Evolutionary conservation across 2,113 vertebrate species (phyloP).

Genomic region (Dipodomys spectabilis): DNA sequence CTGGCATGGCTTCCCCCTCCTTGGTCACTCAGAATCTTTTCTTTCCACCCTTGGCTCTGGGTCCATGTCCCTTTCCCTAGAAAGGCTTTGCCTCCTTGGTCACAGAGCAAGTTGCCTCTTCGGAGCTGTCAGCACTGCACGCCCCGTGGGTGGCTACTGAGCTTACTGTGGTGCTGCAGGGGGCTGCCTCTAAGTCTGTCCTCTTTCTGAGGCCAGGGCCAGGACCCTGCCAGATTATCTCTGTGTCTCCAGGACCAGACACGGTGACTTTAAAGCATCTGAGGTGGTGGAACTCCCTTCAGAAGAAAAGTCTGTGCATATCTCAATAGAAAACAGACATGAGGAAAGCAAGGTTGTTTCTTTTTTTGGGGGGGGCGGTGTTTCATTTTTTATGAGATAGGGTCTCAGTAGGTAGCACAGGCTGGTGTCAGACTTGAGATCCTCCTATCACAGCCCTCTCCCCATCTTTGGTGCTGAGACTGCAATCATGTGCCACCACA

Average conservation of each 20-base stretch:
- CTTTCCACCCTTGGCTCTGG: neutral
- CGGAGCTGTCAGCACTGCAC: neutral
- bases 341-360: neutral
- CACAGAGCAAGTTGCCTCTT: neutral
- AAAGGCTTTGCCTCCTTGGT: neutral
- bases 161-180: neutral
- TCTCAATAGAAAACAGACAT: slow-evolving; percentile 11
- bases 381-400: neutral
- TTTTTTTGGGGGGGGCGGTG: no score
- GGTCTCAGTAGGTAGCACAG: neutral
- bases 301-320: neutral
- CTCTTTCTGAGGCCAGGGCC: neutral
- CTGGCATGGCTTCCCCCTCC: neutral
- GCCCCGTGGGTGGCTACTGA: neutral
- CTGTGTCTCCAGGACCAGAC: neutral
- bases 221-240: neutral
- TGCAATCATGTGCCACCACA: neutral
- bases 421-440: neutral
- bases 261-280: neutral
- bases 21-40: neutral
- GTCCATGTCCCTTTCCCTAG: neutral
- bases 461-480: neutral
- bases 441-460: neutral
- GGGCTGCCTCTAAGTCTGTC: neutral
- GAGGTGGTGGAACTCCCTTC: neutral